A percentile compares a stretch with the other conserved stretches of the same genome.
Evolutionary conservation across 2,888 invertebrate species (phyloP).

Genomic region (Xestia xanthographa): DNA sequence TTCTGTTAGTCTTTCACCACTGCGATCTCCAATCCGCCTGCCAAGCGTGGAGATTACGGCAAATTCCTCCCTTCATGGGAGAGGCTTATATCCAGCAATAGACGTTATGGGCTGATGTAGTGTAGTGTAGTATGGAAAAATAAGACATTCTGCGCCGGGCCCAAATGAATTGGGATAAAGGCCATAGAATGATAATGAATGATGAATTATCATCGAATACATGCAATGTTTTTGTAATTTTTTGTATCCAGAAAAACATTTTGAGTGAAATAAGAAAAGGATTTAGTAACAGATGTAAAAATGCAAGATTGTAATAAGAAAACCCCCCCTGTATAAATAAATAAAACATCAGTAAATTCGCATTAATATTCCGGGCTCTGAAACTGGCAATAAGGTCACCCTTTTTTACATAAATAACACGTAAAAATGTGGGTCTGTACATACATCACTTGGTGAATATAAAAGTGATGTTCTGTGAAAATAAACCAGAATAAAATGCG

Average conservation of each 20-base stretch:
- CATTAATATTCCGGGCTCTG: not conserved
- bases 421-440: not conserved
- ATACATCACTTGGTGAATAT: not conserved
- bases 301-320: not conserved
- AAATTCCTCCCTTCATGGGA: too few relatives aligned
- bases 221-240: not conserved
- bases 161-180: too few relatives aligned
- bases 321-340: not conserved
- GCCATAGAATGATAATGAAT: too few relatives aligned
- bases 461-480: not conserved
- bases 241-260: not conserved
- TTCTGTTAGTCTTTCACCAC: too few relatives aligned
- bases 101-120: too few relatives aligned
- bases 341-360: not conserved
- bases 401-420: not conserved
- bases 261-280: not conserved
- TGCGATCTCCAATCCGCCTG: too few relatives aligned
- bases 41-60: too few relatives aligned
- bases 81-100: too few relatives aligned
- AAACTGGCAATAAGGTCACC: not conserved
- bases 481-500: not conserved
- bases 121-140: too few relatives aligned
- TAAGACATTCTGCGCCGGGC: too few relatives aligned
- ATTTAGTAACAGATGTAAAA: not conserved
- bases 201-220: not conserved